Base-by-base conservation (phyloP, 2,797 vertebrate genomes). In the Taenioides sp. region DNA sequence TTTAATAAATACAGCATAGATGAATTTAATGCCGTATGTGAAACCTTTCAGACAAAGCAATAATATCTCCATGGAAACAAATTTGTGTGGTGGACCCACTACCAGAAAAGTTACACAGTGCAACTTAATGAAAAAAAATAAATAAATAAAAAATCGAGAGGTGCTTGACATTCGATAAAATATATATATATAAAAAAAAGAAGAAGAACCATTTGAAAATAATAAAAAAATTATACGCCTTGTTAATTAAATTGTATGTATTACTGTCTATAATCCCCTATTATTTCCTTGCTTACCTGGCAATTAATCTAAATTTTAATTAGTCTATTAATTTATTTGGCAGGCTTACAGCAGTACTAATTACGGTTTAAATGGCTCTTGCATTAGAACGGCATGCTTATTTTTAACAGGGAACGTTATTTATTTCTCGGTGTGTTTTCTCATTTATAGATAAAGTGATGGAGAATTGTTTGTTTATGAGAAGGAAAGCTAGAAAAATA, bases 401-500 rank as follows among this genome's bases (percentile, higher is more conserved):
- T 25, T 65, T 49, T 5, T 18, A 80, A 78, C 54, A 22, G 55
- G 43, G 23, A 23, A 25, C 71, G 67, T 78, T 75, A 76, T 85
- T 78, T 79, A 80, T 69, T 70, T 67, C 74, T 85, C 75, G 65
- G 58, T 66, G 77, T 75, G 17, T 71, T 69, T 67, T 27, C 43
- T 7, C 64, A 40, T 28, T 59, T 28, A 6, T 28, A 14, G 23
- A 28, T 5, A 75, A 78, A 73, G 61, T 23, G 23, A 58, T 52
- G 60, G 65, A 40, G 43, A 64, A 54, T 71, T 57, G 25, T 70
- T 69, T 12, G 70, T 62, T 71, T 74, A 4, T 50, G 54, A 27
- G 7, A 37, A n/a, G 58, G 25, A 52, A 47, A 25, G 2, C 7
- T 23, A 16, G 40, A 74, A 37, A 40, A 47, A 5, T 16, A 47